Evolutionary conservation across 1,140 invertebrate genomes (phyloP).

Genomic region (Eubasilissa regina): DNA sequence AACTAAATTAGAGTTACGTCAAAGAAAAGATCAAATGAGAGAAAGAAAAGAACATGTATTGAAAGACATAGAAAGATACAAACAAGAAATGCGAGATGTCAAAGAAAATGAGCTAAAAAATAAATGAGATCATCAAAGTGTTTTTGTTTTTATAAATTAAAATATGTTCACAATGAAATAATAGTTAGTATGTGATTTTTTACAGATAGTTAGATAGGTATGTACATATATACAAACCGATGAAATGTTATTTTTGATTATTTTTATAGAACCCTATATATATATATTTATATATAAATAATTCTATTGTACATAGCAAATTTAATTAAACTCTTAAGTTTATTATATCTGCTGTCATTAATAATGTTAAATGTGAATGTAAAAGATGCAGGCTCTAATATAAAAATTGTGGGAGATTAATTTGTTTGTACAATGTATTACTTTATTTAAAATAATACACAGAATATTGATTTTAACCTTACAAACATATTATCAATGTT

Average conservation of each 20-base stretch:
- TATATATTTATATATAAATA: neutral
- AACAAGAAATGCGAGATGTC: conserved; percentile 69
- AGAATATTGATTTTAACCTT: too few species aligned
- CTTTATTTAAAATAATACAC: too few species aligned
- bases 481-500: too few species aligned
- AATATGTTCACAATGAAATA: conserved; percentile 20
- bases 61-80: conserved; percentile 70
- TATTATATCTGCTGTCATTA: too few species aligned
- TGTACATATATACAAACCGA: neutral
- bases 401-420: too few species aligned
- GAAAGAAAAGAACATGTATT: conserved; percentile 68
- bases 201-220: too few species aligned
- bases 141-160: conserved; percentile 39
- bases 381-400: too few species aligned
- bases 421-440: too few species aligned
- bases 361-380: too few species aligned
- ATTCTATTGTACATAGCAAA: too few species aligned
- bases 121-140: conserved; percentile 34
- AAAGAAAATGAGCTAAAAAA: conserved; percentile 70
- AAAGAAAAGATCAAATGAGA: conserved; percentile 66
- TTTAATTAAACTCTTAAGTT: too few species aligned
- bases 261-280: conserved; percentile 3
- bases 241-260: conserved; percentile 22
- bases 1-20: conserved; percentile 62
- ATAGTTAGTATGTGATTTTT: neutral